These are phyloP conservation scores for Setipinna tenuifilis DNA, from an alignment of 2,797 vertebrate genomes.

Conservation along the genomic window DNA sequence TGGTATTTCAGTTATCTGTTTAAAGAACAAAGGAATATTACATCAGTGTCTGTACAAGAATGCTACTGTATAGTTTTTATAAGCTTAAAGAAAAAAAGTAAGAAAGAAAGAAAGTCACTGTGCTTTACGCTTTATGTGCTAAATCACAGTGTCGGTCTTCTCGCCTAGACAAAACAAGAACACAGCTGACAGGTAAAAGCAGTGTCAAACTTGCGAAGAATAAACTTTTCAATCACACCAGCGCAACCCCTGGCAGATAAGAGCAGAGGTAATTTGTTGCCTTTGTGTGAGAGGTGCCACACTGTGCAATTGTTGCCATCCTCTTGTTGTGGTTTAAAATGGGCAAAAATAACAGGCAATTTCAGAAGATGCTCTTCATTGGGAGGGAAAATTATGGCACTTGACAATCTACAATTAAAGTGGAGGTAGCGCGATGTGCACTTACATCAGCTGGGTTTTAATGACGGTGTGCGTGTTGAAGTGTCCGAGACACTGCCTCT, in stretches of 20 bases:
- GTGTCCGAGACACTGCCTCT: background rate
- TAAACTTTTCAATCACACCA: slow-evolving; percentile 9
- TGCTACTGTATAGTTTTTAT: too few relatives aligned
- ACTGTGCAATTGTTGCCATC: slow-evolving; percentile 14
- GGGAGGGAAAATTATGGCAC: background rate
- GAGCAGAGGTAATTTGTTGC: slow-evolving; percentile 16
- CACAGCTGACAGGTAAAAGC: background rate
- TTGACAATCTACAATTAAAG: slow-evolving; percentile 4
- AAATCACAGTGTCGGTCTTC: slow-evolving; percentile 17
- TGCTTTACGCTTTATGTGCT: background rate
- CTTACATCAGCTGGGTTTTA: background rate
- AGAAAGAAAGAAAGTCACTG: too few relatives aligned
- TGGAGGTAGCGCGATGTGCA: background rate
- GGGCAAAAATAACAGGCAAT: slow-evolving; percentile 6
- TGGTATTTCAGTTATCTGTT: too few relatives aligned
- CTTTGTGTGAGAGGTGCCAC: background rate
- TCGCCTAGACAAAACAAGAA: background rate
- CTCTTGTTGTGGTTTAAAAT: slow-evolving; percentile 4
- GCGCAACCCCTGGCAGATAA: background rate
- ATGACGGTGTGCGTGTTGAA: background rate
- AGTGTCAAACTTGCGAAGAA: background rate
- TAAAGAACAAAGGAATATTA: too few relatives aligned
- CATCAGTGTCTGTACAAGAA: too few relatives aligned
- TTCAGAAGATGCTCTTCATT: slow-evolving; percentile 1
- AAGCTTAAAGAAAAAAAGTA: too few relatives aligned